Evolutionary conservation across 2,113 vertebrate species (phyloP), one percentile per base, ranked within the genome.

Genomic region (Origma solitaria): DNA sequence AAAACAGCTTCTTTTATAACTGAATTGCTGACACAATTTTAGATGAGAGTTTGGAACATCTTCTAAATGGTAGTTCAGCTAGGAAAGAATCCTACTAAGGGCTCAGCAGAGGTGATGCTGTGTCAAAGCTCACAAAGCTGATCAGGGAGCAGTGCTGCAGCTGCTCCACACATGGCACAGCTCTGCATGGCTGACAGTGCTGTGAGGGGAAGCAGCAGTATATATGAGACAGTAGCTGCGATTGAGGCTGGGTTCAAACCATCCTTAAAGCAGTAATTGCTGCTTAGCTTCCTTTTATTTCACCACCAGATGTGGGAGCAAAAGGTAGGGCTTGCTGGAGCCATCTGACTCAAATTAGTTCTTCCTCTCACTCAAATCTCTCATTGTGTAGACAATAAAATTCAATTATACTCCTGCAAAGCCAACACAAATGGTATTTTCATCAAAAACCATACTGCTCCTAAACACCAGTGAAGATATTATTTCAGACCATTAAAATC

Each of bases 91-190:
- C 23, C 28, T n/a, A 38, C n/a, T 35, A 35, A 42, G 3, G 16
- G 19, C 47, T 88, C 57, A 45, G 47, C 30, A 75, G 70, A 45
- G 27, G 22, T 17, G 33, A 31, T 62, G 21, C 25, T 23, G 24
- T 57, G 35, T 31, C 54, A 69, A 82, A 82, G 81, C 28, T 68
- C 15, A 56, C 6, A 17, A 0, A 4, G 28, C 68, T 23, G 31
- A 30, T 9, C 37, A 51, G 37, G 42, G 44, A 88, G 40, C 38
- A 50, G 47, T 13, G 23, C 56, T 78, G 54, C 81, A 80, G 58
- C 53, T 1, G 0, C 25, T 45, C 33, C 27, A 60, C 21, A 38
- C 7, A 4, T 2, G 16, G 49, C 38, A 35, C n/a, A 68, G 5
- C 60, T 90, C 85, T 56, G 18, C 51, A 7, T 1, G 21, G 28